These are phyloP conservation scores for Dichetophora obliterata DNA, from an alignment of 2,888 invertebrate genomes.

Conservation along the genomic window DNA sequence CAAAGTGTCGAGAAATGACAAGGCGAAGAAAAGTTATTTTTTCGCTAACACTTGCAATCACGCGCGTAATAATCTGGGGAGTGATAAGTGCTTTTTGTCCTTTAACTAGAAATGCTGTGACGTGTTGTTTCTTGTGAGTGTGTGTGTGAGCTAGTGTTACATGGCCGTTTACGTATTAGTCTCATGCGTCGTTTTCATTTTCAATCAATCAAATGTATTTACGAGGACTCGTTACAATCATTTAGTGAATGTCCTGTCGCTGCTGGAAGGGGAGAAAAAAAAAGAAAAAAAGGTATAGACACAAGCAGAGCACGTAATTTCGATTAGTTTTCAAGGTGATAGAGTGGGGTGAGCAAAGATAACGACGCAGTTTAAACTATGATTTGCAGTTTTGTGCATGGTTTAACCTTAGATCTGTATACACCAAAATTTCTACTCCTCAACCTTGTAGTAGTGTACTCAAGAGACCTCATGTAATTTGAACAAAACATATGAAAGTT, in stretches of 20 bases:
- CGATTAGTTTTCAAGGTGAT: conserved; percentile 52
- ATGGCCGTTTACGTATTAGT: conserved; percentile 43
- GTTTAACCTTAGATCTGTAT: too few relatives aligned
- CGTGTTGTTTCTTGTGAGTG: conserved; percentile 35
- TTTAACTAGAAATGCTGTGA: conserved; percentile 35
- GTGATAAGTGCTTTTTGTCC: conserved; percentile 52
- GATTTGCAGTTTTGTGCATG: background rate
- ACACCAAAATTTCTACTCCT: too few relatives aligned
- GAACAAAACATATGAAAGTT: too few relatives aligned
- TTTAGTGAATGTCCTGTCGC: conserved; percentile 49
- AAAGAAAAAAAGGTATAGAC: too few relatives aligned
- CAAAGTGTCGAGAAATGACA: conserved; percentile 28
- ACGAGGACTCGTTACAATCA: conserved; percentile 44
- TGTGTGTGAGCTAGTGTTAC: conserved; percentile 19
- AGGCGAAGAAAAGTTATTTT: background rate
- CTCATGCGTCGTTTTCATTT: conserved; percentile 54
- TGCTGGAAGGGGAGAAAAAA: conserved; percentile 42
- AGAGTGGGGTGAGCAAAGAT: too few relatives aligned
- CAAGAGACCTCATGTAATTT: too few relatives aligned
- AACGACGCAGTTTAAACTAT: background rate
- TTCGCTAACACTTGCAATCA: conserved; percentile 7
- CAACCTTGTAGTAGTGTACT: too few relatives aligned
- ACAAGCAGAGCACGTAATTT: conserved; percentile 61
- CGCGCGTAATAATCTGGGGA: conserved; percentile 42
- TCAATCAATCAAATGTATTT: conserved; percentile 55